phyloP scores from a whole-genome alignment of 2,888 invertebrate genomes.

The Aphidoletes aphidimyza region DNA sequence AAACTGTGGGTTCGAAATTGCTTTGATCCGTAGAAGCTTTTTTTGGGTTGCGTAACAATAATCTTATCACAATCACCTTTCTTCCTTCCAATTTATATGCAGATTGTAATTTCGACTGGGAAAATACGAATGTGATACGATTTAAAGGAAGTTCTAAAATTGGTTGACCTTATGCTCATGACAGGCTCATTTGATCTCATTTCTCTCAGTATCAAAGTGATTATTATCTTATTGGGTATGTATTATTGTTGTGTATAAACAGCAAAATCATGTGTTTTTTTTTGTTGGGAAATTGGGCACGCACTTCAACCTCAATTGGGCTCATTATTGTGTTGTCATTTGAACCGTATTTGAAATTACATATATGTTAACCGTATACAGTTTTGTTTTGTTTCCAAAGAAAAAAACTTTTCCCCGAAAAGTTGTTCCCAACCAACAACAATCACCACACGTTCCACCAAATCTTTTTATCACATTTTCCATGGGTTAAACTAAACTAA shows the following conservation, averaged over 20 bases:
- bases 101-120: background rate
- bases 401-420: constrained; percentile 18
- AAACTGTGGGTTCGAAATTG: background rate
- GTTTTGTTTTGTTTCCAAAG: background rate
- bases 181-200: background rate
- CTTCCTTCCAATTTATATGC: background rate
- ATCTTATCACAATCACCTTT: background rate
- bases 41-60: background rate
- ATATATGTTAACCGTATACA: no score
- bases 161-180: background rate
- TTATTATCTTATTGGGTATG: background rate
- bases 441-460: constrained; percentile 5
- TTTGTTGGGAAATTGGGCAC: background rate
- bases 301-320: background rate
- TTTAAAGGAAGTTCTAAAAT: background rate
- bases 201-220: background rate
- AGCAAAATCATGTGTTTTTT: background rate
- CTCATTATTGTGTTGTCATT: background rate
- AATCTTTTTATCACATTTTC: constrained; percentile 49
- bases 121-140: constrained; percentile 29
- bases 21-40: no score
- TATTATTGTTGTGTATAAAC: background rate
- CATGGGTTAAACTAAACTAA: background rate
- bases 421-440: constrained; percentile 21
- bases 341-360: background rate